phyloP scores from a whole-genome alignment of 2,888 invertebrate species.

The Cosmopolites sordidus region DNA sequence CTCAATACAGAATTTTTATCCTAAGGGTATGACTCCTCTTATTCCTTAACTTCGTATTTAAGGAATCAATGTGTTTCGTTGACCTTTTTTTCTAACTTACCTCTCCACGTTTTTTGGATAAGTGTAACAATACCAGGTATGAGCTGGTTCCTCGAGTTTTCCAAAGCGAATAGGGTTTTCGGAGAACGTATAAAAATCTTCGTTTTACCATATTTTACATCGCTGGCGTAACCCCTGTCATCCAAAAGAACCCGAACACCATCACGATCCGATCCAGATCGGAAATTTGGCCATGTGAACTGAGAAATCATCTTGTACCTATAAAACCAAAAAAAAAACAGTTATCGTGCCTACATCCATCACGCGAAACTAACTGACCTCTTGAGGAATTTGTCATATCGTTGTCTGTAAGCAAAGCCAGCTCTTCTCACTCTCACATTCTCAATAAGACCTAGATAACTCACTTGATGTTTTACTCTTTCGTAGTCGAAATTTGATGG shows the following conservation, averaged over 20 bases:
- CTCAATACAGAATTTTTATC: no score
- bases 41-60: no score
- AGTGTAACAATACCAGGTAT: conserved; percentile 89
- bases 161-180: conserved; percentile 83
- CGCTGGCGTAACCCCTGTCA: conserved; percentile 70
- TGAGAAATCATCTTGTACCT: conserved; percentile 96
- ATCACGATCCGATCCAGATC: conserved; percentile 70
- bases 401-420: conserved; percentile 94
- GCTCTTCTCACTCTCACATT: conserved; percentile 94
- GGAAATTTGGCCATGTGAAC: conserved; percentile 96
- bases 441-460: conserved; percentile 89
- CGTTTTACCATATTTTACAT: conserved; percentile 92
- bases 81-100: conserved; percentile 25
- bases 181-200: conserved; percentile 95
- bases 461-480: conserved; percentile 68
- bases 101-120: conserved; percentile 94
- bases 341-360: no score
- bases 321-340: no score
- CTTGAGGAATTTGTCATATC: conserved; percentile 88
- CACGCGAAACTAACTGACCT: conserved; percentile 54
- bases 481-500: conserved; percentile 81
- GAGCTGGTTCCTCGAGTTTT: conserved; percentile 78
- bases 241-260: conserved; percentile 82
- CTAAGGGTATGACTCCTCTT: no score
- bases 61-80: no score